phyloP scores from a whole-genome alignment of 2,113 vertebrate species.

The Pteropus alecto region DNA sequence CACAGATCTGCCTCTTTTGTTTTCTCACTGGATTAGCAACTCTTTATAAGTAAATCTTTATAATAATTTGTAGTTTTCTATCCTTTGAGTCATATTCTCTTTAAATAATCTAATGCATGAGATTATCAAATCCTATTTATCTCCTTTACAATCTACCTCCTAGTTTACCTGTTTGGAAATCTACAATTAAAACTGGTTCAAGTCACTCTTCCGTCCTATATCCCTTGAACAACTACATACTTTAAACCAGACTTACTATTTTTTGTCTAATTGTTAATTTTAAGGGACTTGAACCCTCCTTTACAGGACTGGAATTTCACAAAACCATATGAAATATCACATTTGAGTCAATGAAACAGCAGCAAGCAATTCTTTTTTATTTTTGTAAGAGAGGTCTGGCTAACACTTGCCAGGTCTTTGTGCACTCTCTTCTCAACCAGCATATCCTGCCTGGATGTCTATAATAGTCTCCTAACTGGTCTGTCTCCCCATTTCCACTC shows the following conservation, averaged over 20 bases:
- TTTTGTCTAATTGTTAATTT: neutral
- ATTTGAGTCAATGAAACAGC: neutral
- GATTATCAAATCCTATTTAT: neutral
- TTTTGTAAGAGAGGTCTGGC: neutral
- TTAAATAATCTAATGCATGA: neutral
- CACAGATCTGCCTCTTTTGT: neutral
- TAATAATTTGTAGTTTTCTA: neutral
- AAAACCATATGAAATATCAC: neutral
- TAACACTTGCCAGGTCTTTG: neutral
- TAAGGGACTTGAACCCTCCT: neutral
- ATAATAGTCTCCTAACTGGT: neutral
- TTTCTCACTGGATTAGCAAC: neutral
- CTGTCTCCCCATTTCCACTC: neutral
- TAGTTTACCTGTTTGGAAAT: neutral
- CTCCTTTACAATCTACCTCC: conserved; percentile 5
- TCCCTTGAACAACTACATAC: neutral
- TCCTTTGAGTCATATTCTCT: neutral
- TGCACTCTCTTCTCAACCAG: neutral
- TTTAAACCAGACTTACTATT: neutral
- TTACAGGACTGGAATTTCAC: neutral
- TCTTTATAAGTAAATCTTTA: neutral
- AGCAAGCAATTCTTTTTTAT: neutral
- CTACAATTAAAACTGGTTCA: neutral
- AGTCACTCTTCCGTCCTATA: neutral
- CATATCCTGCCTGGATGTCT: neutral